Evolutionary conservation across 1,140 invertebrate species (phyloP), one percentile per base, ranked within the genome.

Genomic region (Rhysida immarginata): DNA sequence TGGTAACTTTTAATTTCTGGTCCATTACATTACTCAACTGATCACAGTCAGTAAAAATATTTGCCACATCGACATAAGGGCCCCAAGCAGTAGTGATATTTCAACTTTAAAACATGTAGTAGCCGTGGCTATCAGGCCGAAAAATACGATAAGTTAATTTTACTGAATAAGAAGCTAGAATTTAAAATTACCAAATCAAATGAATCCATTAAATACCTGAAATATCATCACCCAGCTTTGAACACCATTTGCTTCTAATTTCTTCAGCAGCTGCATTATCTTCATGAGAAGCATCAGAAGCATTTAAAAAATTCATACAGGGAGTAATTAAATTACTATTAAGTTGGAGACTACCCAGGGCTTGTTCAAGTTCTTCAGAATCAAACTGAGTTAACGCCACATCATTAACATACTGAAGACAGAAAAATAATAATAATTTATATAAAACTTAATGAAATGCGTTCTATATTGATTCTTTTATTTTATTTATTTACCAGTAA

Each of bases 211-310:
- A 54, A 26, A 50, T n/a, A 54, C 52, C 21, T n/a, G 52, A 16
- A 8, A 49, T 45, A 20, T 55, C 53, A n/a, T 55, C 53, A 26
- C 41, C 53, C 16, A 55, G 42, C 46, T 55, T 55, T 5, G 44
- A 55, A 23, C 53, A 55, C 53, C 53, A 55, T 26, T 23, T 55
- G 21, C 53, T 46, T 25, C 53, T 5, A 23, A 55, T 55, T 46
- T 55, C 53, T 46, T 55, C 53, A 16, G 53, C 53, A 25, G 53
- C 43, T 45, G 42, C 24, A 21, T 16, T 43, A 35, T 52, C 50
- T 5, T 26, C 50, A 14, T 8, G 8, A 54, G 5, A 11, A 3
- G 45, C 53, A n/a, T 55, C 41, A 18, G 53, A 3, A 55, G 41
- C 11, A 48, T 24, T 49, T 26, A 55, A 48, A 5, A 44, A 48